A percentile compares a stretch with the other conserved stretches of the same genome.
These are phyloP conservation scores for Leptopilina boulardi DNA, from an alignment of 1,140 invertebrate genomes.

Conservation along the genomic window DNA sequence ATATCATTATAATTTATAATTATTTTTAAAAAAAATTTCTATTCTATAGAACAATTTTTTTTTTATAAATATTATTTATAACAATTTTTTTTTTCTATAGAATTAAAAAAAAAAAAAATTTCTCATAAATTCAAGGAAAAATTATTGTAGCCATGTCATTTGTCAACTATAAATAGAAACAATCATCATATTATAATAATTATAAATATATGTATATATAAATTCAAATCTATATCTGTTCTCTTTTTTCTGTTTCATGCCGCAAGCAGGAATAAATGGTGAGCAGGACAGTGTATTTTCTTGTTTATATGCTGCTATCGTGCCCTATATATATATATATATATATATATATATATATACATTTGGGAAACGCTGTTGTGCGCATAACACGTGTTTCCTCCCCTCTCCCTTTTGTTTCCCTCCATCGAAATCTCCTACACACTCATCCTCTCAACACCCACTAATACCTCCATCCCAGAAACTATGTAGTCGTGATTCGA, in stretches of 20 bases:
- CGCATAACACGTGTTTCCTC: conserved; percentile 45
- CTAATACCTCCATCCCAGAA: neutral
- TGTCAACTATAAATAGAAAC: neutral
- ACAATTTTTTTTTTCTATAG: too few species aligned
- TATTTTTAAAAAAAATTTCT: too few species aligned
- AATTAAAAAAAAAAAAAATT: too few species aligned
- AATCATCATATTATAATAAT: neutral
- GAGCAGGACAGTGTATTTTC: conserved; percentile 56
- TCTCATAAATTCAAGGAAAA: too few species aligned
- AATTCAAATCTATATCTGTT: conserved; percentile 48
- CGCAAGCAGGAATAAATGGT: conserved; percentile 73
- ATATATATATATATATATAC: conserved; percentile 5
- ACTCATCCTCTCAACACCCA: neutral
- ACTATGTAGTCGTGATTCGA: conserved; percentile 14
- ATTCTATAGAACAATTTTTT: too few species aligned
- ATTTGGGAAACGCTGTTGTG: conserved; percentile 16
- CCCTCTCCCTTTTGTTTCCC: neutral
- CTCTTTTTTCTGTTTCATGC: conserved; percentile 69
- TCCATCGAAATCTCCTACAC: neutral
- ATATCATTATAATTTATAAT: too few species aligned
- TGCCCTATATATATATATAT: neutral
- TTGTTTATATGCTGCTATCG: conserved; percentile 33
- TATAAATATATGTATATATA: neutral
- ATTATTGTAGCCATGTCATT: too few species aligned
- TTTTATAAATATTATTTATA: too few species aligned